These are phyloP conservation scores for Drosophila virilis DNA, from an alignment of 1,140 invertebrate species.

Conservation along the genomic window DNA sequence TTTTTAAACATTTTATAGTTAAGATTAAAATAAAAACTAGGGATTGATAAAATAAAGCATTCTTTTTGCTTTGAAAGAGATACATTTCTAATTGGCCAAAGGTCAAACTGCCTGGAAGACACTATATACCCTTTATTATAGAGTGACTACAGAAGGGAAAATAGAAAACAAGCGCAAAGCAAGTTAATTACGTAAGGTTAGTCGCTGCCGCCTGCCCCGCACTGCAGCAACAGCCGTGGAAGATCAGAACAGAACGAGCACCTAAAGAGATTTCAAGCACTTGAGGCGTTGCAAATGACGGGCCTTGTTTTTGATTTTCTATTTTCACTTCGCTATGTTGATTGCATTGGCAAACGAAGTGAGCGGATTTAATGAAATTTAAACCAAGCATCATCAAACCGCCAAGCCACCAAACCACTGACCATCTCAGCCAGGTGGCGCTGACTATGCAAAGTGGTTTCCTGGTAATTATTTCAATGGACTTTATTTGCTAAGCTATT, in stretches of 20 bases:
- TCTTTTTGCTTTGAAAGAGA: no score
- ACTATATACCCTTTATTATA: not conserved
- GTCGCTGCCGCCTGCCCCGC: slow-evolving; percentile 24
- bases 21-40: no score
- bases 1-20: no score
- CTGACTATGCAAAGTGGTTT: slow-evolving; percentile 53
- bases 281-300: slow-evolving; percentile 71
- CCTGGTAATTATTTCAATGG: slow-evolving; percentile 77
- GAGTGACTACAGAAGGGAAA: slow-evolving; percentile 16
- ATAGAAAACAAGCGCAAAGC: slow-evolving; percentile 31
- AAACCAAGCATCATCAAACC: slow-evolving; percentile 16
- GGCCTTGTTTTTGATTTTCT: slow-evolving; percentile 25
- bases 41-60: no score
- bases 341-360: slow-evolving; percentile 82
- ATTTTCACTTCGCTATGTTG: slow-evolving; percentile 54
- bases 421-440: slow-evolving; percentile 20
- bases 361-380: slow-evolving; percentile 82
- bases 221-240: not conserved
- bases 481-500: slow-evolving; percentile 62
- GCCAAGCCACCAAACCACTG: not conserved
- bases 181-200: slow-evolving; percentile 77
- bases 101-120: not conserved
- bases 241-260: not conserved
- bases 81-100: no score
- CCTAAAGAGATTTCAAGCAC: slow-evolving; percentile 76